Evolutionary conservation across 53 echinoderm and acorn worm genomes (phyloP), one percentile per base, ranked within the genome.

Genomic region (Zoroaster sp.): DNA sequence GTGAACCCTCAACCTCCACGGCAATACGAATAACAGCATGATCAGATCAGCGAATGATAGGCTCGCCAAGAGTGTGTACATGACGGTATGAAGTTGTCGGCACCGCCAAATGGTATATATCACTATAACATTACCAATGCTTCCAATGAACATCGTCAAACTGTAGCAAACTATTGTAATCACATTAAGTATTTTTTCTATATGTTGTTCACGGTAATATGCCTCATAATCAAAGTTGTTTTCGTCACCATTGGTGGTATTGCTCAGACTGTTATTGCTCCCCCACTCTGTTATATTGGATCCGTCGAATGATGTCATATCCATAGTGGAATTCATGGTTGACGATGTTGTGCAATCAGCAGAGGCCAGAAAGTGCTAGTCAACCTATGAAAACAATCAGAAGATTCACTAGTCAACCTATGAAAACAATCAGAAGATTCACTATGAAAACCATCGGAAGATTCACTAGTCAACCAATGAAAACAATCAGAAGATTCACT

Each of bases 71-170:
- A 89, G 42, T 0, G 82, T 73, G 17, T 89, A 89, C 90, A 89
- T 89, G 73, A 89, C 90, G 11, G 90, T 89, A 42, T 89, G 90
- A 10, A 89, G 82, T 18, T 74, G 49, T 3, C 73, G 72, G 28
- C 81, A 80, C 46, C 90, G 52, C 90, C 90, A 89, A 4, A 93
- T 93, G n/a, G 90, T 93, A 45, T 88, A 91, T 36, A 93, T 87
- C 8, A 93, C 91, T 13, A 93, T 1, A 8, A 83, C 15, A 77
- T 93, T 93, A 0, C 93, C 93, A 10, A 93, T 0, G 51, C 79
- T 88, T 11, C 93, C 93, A 18, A 91, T 43, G 1, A 59, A 0
- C 65, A 90, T 90, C 23, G 88, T 87, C 4, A 83, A 15, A 25
- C 37, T 70, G 65, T 83, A 93, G 75, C 34, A 35, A 0, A 73